Evolutionary conservation across 2,797 vertebrate genomes (phyloP).

Genomic region (Halcyon leucocephala): DNA sequence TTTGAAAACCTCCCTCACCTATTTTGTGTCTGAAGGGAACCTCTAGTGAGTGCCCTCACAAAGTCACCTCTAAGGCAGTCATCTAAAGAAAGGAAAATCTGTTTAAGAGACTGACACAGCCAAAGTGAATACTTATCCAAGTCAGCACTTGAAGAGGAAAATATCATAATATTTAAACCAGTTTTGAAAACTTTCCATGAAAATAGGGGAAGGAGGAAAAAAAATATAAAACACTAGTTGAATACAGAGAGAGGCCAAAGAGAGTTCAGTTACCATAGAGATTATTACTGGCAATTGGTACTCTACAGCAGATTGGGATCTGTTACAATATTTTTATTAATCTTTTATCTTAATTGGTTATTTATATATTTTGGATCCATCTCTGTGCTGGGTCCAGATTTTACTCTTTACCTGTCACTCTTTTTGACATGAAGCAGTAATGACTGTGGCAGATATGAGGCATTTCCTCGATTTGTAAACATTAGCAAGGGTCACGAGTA

Average conservation of each 20-base stretch:
- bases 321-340: slow-evolving; percentile 74
- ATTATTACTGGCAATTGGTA: slow-evolving; percentile 63
- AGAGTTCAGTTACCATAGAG: slow-evolving; percentile 77
- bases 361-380: slow-evolving; percentile 61
- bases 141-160: slow-evolving; percentile 73
- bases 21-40: neutral
- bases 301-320: slow-evolving; percentile 62
- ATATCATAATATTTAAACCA: slow-evolving; percentile 82
- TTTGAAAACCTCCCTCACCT: slow-evolving; percentile 12
- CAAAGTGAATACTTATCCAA: slow-evolving; percentile 56
- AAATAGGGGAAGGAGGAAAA: slow-evolving; percentile 43
- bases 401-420: slow-evolving; percentile 86
- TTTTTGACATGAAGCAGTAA: slow-evolving; percentile 80
- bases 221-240: slow-evolving; percentile 58
- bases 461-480: slow-evolving; percentile 76
- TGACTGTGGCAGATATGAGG: slow-evolving; percentile 77
- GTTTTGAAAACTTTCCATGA: slow-evolving; percentile 79
- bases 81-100: slow-evolving; percentile 51
- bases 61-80: slow-evolving; percentile 50
- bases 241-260: slow-evolving; percentile 71
- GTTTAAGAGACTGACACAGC: slow-evolving; percentile 50
- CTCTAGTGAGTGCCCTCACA: neutral
- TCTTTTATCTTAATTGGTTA: slow-evolving; percentile 64
- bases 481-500: slow-evolving; percentile 58
- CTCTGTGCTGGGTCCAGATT: slow-evolving; percentile 60